Evolutionary conservation across 2,113 vertebrate genomes (phyloP).

Genomic region (Rousettus leschenaultii): DNA sequence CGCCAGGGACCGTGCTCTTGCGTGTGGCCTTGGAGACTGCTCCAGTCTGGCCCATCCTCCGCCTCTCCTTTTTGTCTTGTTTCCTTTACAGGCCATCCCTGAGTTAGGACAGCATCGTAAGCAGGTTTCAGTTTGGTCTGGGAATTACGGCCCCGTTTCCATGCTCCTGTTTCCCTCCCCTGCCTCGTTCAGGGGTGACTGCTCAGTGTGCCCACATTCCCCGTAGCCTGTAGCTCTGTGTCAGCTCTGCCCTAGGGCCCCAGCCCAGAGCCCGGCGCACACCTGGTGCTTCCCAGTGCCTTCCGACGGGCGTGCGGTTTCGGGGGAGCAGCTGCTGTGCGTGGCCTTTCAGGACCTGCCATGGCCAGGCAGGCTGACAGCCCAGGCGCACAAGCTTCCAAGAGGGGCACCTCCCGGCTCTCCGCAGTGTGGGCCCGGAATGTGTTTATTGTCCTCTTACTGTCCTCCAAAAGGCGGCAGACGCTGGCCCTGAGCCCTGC

Average conservation of each 20-base stretch:
- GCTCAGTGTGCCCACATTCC: accelerated
- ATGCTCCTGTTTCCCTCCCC: not conserved
- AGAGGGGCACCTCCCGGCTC: not conserved
- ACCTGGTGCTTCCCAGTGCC: not conserved
- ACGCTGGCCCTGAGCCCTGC: not conserved
- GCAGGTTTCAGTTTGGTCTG: not conserved
- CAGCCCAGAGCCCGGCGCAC: not conserved
- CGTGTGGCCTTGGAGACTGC: too few species aligned
- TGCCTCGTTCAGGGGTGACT: not conserved
- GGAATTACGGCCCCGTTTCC: not conserved
- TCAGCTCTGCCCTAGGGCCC: not conserved
- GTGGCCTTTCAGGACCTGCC: too few species aligned
- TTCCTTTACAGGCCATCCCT: not conserved
- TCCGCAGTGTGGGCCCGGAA: not conserved
- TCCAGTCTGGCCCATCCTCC: too few species aligned
- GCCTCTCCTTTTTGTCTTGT: not conserved
- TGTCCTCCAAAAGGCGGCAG: not conserved
- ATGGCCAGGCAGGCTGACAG: not conserved
- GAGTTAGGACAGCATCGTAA: not conserved
- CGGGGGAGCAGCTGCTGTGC: not conserved
- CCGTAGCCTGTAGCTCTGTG: not conserved
- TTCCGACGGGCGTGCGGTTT: not conserved
- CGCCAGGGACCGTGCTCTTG: too few species aligned
- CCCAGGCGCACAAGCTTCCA: not conserved
- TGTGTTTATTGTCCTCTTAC: too few species aligned